These are phyloP conservation scores for Candidula unifasciata DNA, from an alignment of 2,888 invertebrate genomes.

Conservation along the genomic window DNA sequence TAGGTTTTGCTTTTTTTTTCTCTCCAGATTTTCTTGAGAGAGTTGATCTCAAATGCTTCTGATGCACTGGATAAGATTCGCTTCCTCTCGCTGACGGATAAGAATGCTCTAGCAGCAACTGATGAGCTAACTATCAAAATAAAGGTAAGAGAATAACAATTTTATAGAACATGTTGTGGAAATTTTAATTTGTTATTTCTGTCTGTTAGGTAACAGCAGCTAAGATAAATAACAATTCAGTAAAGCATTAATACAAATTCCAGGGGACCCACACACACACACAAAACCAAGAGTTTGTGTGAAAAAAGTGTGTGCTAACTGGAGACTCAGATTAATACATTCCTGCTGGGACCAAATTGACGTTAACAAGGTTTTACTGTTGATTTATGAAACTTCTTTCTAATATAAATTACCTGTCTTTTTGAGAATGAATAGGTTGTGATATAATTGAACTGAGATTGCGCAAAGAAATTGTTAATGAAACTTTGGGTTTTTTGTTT, in stretches of 20 bases:
- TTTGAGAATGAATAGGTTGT: too few relatives aligned
- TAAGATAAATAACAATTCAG: too few relatives aligned
- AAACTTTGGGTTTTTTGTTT: not conserved
- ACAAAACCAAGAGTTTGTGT: too few relatives aligned
- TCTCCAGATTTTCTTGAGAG: constrained; percentile 92
- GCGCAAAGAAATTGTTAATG: not conserved
- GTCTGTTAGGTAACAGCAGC: too few relatives aligned
- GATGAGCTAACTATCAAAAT: constrained; percentile 93
- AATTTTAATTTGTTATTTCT: not conserved
- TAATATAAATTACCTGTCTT: too few relatives aligned
- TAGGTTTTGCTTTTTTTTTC: not conserved
- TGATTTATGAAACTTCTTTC: too few relatives aligned
- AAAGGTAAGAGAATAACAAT: constrained; percentile 79
- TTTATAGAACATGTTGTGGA: not conserved
- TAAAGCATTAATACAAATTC: too few relatives aligned
- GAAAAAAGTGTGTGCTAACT: too few relatives aligned
- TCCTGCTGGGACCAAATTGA: too few relatives aligned
- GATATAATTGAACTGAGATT: not conserved
- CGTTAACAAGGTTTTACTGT: too few relatives aligned
- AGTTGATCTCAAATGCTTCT: constrained; percentile 98
- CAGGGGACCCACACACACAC: too few relatives aligned
- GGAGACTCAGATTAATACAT: too few relatives aligned
- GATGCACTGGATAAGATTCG: constrained; percentile 99
- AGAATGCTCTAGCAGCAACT: constrained; percentile 86
- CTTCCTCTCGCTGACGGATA: constrained; percentile 88